A percentile compares a stretch with the other conserved stretches of the same genome.
Evolutionary conservation across 92 coral and sea anemone species (phyloP).

Genomic region (Phenganax subtilis): DNA sequence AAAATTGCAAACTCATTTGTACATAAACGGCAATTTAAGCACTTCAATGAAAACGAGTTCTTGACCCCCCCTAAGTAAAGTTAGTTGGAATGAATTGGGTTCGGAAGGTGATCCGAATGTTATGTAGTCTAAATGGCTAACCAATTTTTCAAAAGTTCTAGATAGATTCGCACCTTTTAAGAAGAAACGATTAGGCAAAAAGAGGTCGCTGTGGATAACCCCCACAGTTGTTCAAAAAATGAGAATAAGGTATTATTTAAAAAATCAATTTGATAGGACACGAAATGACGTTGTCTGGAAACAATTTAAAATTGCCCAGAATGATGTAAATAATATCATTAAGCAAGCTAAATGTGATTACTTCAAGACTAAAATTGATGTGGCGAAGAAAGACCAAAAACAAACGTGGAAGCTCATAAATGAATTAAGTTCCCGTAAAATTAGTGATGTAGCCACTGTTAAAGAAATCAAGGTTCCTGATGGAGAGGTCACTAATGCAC

Average conservation of each 20-base stretch:
- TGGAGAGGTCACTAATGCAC: too few species aligned
- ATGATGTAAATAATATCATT: constrained; percentile 19
- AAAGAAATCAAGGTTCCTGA: too few species aligned
- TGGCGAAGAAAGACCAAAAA: constrained; percentile 11
- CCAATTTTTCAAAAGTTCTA: neutral
- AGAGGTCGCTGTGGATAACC: constrained; percentile 15
- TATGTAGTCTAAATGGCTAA: neutral
- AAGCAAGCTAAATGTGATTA: constrained; percentile 5
- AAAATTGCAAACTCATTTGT: constrained; percentile 26
- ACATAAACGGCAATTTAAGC: constrained; percentile 2
- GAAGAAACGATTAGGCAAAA: constrained; percentile 17
- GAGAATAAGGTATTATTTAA: constrained; percentile 1
- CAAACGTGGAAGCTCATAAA: too few species aligned
- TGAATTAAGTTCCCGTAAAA: too few species aligned
- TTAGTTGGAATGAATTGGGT: neutral
- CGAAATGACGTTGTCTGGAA: neutral
- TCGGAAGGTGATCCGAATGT: neutral
- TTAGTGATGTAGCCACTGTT: too few species aligned
- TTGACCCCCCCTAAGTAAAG: neutral
- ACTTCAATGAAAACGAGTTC: neutral
- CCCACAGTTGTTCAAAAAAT: constrained; percentile 18
- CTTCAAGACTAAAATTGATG: neutral
- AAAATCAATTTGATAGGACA: neutral
- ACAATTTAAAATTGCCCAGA: constrained; percentile 16
- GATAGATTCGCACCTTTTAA: constrained; percentile 3